Conservation (phyloP, 2,888 invertebrate genomes). For the Camponotus fellah region DNA sequence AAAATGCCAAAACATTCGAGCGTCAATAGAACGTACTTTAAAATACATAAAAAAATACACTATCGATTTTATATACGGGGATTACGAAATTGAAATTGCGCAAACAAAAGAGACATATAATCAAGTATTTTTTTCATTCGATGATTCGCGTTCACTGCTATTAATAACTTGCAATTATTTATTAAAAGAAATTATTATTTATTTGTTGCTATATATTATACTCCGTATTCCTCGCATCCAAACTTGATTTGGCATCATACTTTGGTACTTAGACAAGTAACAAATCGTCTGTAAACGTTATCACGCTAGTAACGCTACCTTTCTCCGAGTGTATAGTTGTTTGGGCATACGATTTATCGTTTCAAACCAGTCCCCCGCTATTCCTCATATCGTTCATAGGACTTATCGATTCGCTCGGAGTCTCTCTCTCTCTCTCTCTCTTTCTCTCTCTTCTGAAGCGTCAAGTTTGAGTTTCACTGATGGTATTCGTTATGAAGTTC, state of each 20-base stretch:
- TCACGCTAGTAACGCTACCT: conserved; percentile 43
- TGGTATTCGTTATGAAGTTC: conserved; percentile 79
- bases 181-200: not conserved
- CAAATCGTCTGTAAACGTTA: conserved; percentile 35
- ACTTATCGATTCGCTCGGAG: conserved; percentile 47
- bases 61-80: not conserved
- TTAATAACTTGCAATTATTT: conserved; percentile 7
- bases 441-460: conserved; percentile 28
- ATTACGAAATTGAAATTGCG: conserved; percentile 14
- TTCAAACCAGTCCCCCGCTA: conserved; percentile 1
- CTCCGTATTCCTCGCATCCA: not conserved
- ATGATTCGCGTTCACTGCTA: not conserved
- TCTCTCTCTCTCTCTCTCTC: not conserved
- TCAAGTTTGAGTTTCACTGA: conserved; percentile 74
- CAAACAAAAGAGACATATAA: not conserved
- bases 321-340: conserved; percentile 33
- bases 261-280: conserved; percentile 8
- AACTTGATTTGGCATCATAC: conserved; percentile 18
- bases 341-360: conserved; percentile 42
- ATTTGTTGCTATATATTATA: not conserved
- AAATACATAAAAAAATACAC: conserved; percentile 31
- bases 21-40: conserved; percentile 1
- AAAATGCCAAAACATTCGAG: conserved; percentile 35
- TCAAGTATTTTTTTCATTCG: not conserved
- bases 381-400: conserved; percentile 49